Percentiles rank a stretch among this genome's conserved stretches.
phyloP scores from a whole-genome alignment of 1,140 invertebrate species.

The Latrodectus geometricus region DNA sequence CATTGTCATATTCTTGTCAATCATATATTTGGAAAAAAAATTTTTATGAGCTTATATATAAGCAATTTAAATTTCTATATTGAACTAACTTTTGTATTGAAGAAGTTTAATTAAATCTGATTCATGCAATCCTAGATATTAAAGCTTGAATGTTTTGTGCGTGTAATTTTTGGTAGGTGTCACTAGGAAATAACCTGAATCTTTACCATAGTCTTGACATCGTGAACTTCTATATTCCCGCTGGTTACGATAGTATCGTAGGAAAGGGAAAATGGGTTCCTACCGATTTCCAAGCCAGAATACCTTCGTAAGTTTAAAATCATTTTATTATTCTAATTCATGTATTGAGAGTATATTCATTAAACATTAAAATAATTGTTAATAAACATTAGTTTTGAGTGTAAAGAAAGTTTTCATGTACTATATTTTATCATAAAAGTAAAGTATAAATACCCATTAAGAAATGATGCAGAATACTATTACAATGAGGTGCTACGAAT shows the following conservation, averaged over 20 bases:
- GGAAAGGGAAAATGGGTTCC: constrained; percentile 6
- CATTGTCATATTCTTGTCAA: too few relatives aligned
- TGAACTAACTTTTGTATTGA: neutral
- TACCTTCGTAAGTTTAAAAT: constrained; percentile 19
- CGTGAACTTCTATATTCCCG: neutral
- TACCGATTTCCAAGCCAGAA: neutral
- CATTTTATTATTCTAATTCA: neutral
- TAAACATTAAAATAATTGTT: too few relatives aligned
- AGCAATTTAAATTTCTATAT: neutral
- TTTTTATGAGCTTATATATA: neutral
- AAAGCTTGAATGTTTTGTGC: neutral
- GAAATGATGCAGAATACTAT: too few relatives aligned
- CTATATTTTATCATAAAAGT: too few relatives aligned
- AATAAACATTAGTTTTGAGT: too few relatives aligned
- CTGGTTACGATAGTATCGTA: neutral
- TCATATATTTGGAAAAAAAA: too few relatives aligned
- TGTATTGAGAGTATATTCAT: too few relatives aligned
- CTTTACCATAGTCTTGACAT: neutral
- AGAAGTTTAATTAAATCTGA: neutral
- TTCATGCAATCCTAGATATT: neutral
- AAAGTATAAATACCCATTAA: too few relatives aligned
- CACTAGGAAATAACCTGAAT: neutral
- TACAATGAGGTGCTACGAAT: too few relatives aligned
- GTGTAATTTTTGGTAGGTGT: neutral
- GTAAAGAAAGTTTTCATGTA: too few relatives aligned